These are phyloP conservation scores for fruit fly (Drosophila melanogaster) DNA, from an alignment of 1,140 invertebrate species.

Conservation along the genomic window DNA sequence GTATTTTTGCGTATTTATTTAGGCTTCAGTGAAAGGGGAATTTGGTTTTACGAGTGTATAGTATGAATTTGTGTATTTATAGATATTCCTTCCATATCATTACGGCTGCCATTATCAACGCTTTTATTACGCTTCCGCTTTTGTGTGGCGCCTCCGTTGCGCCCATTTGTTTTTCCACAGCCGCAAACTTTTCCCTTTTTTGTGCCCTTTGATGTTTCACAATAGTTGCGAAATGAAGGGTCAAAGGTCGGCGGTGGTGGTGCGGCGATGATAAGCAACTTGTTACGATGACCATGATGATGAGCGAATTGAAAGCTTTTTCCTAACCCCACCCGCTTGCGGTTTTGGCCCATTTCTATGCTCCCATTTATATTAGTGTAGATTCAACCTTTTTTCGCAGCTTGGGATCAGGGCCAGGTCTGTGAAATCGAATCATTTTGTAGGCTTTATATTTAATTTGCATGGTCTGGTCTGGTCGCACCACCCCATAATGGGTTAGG, in stretches of 20 bases:
- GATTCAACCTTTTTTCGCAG: slow-evolving; percentile 10
- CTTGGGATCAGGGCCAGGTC: slow-evolving; percentile 14
- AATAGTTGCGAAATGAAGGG: slow-evolving; percentile 26
- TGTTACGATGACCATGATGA: slow-evolving; percentile 59
- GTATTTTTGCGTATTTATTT: not conserved
- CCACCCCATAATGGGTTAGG: slow-evolving; percentile 4
- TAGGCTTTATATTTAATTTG: slow-evolving; percentile 77
- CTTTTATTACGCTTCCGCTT: slow-evolving; percentile 37
- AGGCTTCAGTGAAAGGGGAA: not conserved
- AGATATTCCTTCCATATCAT: slow-evolving; percentile 31
- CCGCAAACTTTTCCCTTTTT: slow-evolving; percentile 32
- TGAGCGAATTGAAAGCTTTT: slow-evolving; percentile 40
- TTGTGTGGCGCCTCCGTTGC: slow-evolving; percentile 26
- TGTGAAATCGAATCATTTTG: slow-evolving; percentile 73
- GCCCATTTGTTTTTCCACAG: slow-evolving; percentile 19
- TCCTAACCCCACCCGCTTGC: slow-evolving; percentile 6
- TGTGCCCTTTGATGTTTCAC: slow-evolving; percentile 39
- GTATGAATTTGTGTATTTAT: slow-evolving; percentile 18
- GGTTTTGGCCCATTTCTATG: slow-evolving; percentile 32
- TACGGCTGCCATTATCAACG: slow-evolving; percentile 41
- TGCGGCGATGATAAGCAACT: slow-evolving; percentile 49
- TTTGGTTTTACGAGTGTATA: not conserved
- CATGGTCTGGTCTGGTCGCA: slow-evolving; percentile 47
- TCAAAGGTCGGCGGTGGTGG: not conserved
- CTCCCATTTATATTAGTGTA: slow-evolving; percentile 1